Base-by-base conservation (phyloP, 1,140 invertebrate species). In the Portunus trituberculatus region DNA sequence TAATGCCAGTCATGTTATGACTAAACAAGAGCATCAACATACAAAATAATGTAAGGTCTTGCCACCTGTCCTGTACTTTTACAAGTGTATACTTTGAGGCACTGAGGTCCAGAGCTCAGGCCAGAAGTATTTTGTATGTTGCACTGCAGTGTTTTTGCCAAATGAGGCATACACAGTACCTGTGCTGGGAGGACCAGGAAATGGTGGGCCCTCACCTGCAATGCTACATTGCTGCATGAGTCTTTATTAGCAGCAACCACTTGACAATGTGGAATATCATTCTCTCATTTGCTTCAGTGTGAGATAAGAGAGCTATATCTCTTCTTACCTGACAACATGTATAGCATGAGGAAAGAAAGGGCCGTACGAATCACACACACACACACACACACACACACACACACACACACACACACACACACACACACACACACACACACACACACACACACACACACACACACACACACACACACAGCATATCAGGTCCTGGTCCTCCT, bases 1-100 rank as follows among this genome's bases (percentile, higher is more conserved):
- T 95, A 95, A 93, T 95, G 94, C 94, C 90, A 95, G 91, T 92
- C 91, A 95, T 95, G 91, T 95, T 89, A 95, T 93, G 91, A 95
- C 28, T 95, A 86, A 92, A 95, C 91, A 93, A 67, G 32, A 59
- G 94, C 52, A 86, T 91, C 82, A 93, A 95, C 94, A 95, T 95
- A 95, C 94, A 95, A 95, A 95, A 95, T 95, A 82, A 52, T 46
- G 32, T 90, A 16, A 94, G 31, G 32, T 28, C 87, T 20, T 39
- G 46, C 32, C 88, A 84, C 82, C 29, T 88, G 32, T 67, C 29
- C 76, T 93, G 31, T 93, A 93, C 67, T 87, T 84, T 39, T 82
- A 92, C 83, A 84, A 83, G 83, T 93, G 16, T 92, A 92, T 8
- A 16, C 29, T 59, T 8, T 39, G 31, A 88, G 46, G 76, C 32